Evolutionary conservation across 2,797 vertebrate species (phyloP), one percentile per base, ranked within the genome.

Genomic region (Notolabrus celidotus): DNA sequence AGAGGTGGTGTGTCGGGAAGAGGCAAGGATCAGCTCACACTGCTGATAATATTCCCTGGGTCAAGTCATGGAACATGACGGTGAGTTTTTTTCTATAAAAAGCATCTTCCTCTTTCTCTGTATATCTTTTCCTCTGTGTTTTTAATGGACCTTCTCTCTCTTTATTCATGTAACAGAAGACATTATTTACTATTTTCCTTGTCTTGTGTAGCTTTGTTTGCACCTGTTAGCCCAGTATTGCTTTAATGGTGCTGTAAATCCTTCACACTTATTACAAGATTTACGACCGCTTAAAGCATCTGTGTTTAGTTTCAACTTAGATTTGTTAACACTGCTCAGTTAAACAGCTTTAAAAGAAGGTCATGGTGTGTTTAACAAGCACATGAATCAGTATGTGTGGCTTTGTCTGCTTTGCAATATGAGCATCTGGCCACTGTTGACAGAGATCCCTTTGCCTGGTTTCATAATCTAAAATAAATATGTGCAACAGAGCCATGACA

Each of bases 51-150:
- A 83, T 72, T 84, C 83, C 84, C 80, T 66, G 90, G 81, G 80
- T 87, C 91, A 84, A 90, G 92, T 93, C 92, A 97, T 97, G 96
- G 96, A 97, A 91, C 93, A 94, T 82, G 85, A 93, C 67, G 95
- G 96, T 97, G 95, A 96, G 96, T 95, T 88, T 47, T 74, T 52
- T 82, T 58, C 15, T 25, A 29, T 50, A 42, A 55, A 46, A 29
- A 51, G 11, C 42, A n/a, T 74, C 67, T 58, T 56, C 67, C 7
- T 59, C 19, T 55, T 12, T 69, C 19, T 45, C 19, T 61, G 23
- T 65, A 39, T 49, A 22, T 61, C 54, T 63, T 15, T 43, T 47
- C 29, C 62, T 46, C 51, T 23, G 16, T 49, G 17, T 53, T 63
- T 76, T 33, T n/a, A n/a, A 20, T 17, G 70, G 60, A 53, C 55